These are phyloP conservation scores for Callorhinus ursinus DNA, from an alignment of 2,113 vertebrate species.

Conservation along the genomic window DNA sequence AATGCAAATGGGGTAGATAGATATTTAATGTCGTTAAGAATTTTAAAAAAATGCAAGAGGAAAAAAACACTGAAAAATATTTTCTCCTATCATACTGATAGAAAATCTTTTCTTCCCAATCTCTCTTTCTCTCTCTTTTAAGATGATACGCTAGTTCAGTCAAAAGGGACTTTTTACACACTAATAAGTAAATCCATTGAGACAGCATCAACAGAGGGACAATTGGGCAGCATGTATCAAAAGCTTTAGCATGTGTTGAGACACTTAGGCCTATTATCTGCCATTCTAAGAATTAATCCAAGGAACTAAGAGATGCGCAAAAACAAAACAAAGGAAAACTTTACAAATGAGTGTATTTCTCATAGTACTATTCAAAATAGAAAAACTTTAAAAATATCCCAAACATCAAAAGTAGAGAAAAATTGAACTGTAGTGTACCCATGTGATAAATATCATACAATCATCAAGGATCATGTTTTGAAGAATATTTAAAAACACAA, in stretches of 20 bases:
- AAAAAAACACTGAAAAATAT: neutral
- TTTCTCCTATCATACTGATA: neutral
- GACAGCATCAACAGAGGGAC: neutral
- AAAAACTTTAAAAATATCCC: neutral
- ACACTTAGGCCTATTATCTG: neutral
- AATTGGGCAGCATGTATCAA: neutral
- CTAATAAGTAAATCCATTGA: neutral
- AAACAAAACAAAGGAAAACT: neutral
- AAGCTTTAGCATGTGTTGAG: neutral
- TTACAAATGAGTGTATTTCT: neutral
- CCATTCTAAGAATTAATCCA: neutral
- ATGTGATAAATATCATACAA: neutral
- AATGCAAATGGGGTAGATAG: neutral
- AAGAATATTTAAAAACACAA: neutral
- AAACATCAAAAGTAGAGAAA: neutral
- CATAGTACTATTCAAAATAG: neutral
- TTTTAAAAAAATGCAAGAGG: neutral
- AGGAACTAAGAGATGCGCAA: neutral
- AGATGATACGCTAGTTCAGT: neutral
- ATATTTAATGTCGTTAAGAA: neutral
- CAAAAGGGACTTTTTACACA: constrained; percentile 2
- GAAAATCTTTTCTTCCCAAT: neutral
- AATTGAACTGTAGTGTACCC: neutral
- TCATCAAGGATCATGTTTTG: neutral
- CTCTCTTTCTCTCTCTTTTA: neutral